A percentile compares a stretch with the other conserved stretches of the same genome.
phyloP scores from a whole-genome alignment of 2,888 invertebrate species.

The Campopleginae sp. region DNA sequence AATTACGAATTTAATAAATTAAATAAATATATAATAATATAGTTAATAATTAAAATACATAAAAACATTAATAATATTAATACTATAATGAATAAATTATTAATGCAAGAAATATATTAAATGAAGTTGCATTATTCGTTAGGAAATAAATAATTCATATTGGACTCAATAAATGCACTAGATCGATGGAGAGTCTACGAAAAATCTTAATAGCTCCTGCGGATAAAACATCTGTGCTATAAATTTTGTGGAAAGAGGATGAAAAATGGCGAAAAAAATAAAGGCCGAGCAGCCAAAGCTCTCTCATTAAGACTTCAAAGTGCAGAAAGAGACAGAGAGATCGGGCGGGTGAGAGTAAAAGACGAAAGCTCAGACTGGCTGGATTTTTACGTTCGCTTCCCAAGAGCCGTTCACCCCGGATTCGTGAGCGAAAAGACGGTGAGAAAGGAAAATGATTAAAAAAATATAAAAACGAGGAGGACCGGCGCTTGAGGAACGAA shows the following conservation, averaged over 20 bases:
- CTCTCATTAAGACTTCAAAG: conserved; percentile 58
- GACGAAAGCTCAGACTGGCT: conserved; percentile 30
- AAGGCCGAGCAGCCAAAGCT: conserved; percentile 20
- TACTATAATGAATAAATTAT: no score
- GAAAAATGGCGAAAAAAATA: conserved; percentile 21
- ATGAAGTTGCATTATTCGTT: not conserved
- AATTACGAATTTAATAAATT: no score
- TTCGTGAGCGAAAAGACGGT: conserved; percentile 17
- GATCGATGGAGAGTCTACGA: not conserved
- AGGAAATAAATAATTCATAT: not conserved
- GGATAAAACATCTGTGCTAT: not conserved
- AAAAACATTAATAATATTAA: no score
- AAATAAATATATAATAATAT: no score
- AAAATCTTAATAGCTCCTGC: not conserved
- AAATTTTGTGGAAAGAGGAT: conserved; percentile 25
- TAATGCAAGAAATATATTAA: no score
- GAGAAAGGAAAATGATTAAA: conserved; percentile 44
- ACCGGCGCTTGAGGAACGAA: not conserved
- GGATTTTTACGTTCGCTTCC: conserved; percentile 25
- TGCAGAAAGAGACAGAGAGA: conserved; percentile 11
- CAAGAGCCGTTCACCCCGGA: conserved; percentile 17
- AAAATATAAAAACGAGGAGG: conserved; percentile 9
- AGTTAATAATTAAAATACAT: no score
- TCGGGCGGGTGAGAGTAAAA: not conserved
- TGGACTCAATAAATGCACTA: not conserved